These are phyloP conservation scores for Brachionus sp. DNA, from an alignment of 1,140 invertebrate genomes.

Conservation along the genomic window DNA sequence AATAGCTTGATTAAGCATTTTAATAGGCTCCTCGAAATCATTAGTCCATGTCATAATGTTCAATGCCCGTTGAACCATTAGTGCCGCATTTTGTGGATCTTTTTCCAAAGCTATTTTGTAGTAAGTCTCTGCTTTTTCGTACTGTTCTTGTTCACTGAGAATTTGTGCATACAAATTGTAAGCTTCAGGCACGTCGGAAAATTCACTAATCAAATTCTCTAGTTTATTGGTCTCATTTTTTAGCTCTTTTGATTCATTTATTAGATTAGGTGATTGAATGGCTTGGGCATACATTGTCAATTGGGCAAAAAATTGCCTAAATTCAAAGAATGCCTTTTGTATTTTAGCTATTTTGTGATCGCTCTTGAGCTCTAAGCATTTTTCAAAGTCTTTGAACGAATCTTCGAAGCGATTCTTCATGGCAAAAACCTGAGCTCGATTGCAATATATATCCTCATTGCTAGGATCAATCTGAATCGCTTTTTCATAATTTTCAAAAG, in stretches of 20 bases:
- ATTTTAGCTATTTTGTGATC: slow-evolving; percentile 76
- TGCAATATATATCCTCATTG: slow-evolving; percentile 79
- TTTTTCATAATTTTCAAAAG: slow-evolving; percentile 68
- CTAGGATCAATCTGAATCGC: slow-evolving; percentile 73
- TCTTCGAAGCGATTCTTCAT: slow-evolving; percentile 74
- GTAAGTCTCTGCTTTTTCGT: slow-evolving; percentile 72
- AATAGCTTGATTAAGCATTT: slow-evolving; percentile 75
- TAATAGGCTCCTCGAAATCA: slow-evolving; percentile 73
- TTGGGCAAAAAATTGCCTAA: slow-evolving; percentile 60
- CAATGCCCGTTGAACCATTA: slow-evolving; percentile 75
- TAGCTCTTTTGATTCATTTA: not conserved
- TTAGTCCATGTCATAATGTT: slow-evolving; percentile 72
- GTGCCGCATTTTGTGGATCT: slow-evolving; percentile 78
- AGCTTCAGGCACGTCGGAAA: slow-evolving; percentile 77
- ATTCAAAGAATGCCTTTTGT: slow-evolving; percentile 81
- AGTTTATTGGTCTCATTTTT: slow-evolving; percentile 60
- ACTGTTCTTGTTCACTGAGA: slow-evolving; percentile 75
- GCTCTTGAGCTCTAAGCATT: slow-evolving; percentile 74
- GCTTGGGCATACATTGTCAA: slow-evolving; percentile 30
- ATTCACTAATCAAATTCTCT: slow-evolving; percentile 71
- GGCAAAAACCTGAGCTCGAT: slow-evolving; percentile 69
- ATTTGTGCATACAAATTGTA: slow-evolving; percentile 67
- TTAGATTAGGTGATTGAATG: not conserved
- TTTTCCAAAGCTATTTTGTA: slow-evolving; percentile 75
- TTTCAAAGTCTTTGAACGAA: slow-evolving; percentile 76